These are phyloP conservation scores for Leptoclinus maculatus DNA, from an alignment of 2,797 vertebrate genomes.

Conservation along the genomic window DNA sequence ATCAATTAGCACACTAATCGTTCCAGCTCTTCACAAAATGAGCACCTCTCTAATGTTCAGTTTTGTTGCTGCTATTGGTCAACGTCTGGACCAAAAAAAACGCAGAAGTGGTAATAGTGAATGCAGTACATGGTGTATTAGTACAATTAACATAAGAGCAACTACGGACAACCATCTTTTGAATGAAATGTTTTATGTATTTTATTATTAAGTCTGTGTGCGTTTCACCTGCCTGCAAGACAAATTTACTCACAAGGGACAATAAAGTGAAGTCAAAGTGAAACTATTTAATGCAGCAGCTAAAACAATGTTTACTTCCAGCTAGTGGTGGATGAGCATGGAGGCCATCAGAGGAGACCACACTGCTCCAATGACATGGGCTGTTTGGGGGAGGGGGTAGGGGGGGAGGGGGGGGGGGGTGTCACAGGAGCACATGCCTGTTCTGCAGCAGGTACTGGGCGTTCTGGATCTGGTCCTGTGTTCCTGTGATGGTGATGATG, in stretches of 20 bases:
- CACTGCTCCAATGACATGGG: background rate
- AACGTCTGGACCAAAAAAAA: background rate
- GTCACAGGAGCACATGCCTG: constrained; percentile 86
- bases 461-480: constrained; percentile 99
- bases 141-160: background rate
- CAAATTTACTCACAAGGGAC: background rate
- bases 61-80: background rate
- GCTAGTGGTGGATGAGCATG: background rate
- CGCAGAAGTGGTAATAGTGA: background rate
- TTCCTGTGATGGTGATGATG: constrained; percentile 99
- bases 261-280: background rate
- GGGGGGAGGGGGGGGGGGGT: too few species aligned
- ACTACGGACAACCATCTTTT: background rate
- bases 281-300: background rate
- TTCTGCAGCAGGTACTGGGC: constrained; percentile 99
- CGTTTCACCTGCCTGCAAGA: background rate
- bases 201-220: background rate
- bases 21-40: background rate
- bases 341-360: constrained; percentile 4
- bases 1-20: background rate
- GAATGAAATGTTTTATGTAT: background rate
- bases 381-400: background rate
- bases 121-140: background rate
- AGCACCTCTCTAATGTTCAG: background rate
- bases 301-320: constrained; percentile 6